These are phyloP conservation scores for Cancer borealis DNA, from an alignment of 2,888 invertebrate genomes.

Conservation along the genomic window DNA sequence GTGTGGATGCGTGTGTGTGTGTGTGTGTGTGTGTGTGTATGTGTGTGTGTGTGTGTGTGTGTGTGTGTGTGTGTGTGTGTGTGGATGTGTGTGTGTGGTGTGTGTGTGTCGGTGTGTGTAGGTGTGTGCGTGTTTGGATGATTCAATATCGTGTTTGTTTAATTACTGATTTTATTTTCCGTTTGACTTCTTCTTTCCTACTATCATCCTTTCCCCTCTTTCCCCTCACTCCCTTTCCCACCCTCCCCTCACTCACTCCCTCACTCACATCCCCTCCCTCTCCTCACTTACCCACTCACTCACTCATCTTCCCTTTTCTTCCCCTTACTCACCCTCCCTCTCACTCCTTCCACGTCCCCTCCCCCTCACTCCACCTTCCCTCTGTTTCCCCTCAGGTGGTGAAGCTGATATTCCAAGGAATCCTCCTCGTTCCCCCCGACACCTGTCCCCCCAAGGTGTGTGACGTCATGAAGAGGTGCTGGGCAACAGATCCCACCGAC, in stretches of 20 bases:
- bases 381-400: conserved; percentile 83
- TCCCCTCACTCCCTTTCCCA: not conserved
- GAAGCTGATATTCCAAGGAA: conserved; percentile 89
- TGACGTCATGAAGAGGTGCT: conserved; percentile 89
- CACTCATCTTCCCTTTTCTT: not conserved
- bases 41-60: no score
- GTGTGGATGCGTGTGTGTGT: not conserved
- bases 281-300: not conserved
- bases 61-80: no score
- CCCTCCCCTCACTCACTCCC: not conserved
- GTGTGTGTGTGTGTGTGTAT: no score
- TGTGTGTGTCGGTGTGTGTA: no score
- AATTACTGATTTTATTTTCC: not conserved
- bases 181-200: not conserved
- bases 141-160: not conserved
- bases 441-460: conserved; percentile 87
- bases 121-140: no score
- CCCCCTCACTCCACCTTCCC: not conserved
- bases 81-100: no score
- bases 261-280: not conserved
- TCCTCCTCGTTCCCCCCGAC: conserved; percentile 89
- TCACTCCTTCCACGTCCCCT: conserved; percentile 8
- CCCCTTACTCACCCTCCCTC: not conserved
- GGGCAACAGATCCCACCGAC: conserved; percentile 90
- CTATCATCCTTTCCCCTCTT: not conserved